phyloP scores from a whole-genome alignment of 2,113 vertebrate genomes.

The Actenoides lindsayi region DNA sequence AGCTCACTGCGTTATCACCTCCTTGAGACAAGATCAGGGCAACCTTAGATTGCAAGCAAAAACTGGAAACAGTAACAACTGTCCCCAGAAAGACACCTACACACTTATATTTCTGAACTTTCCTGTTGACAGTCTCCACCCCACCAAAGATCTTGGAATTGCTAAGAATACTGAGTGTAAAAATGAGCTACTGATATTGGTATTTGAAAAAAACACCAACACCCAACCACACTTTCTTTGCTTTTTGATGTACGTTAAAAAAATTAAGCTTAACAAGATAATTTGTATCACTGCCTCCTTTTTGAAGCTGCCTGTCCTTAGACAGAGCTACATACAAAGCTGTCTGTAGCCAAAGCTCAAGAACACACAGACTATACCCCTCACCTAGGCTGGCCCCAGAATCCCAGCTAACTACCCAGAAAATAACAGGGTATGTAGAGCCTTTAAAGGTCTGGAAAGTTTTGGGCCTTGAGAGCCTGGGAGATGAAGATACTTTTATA shows the following conservation, averaged over 20 bases:
- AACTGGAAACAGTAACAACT: neutral
- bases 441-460: neutral
- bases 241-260: neutral
- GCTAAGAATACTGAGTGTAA: neutral
- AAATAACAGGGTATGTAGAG: neutral
- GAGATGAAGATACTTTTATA: neutral
- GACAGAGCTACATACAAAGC: neutral
- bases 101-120: neutral
- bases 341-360: neutral
- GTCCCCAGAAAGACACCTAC: neutral
- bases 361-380: neutral
- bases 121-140: neutral
- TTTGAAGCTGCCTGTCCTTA: neutral
- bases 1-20: neutral
- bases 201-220: neutral
- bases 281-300: neutral
- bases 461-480: neutral
- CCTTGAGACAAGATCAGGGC: neutral
- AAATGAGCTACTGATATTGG: neutral
- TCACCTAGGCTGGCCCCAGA: neutral
- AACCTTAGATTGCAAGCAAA: neutral
- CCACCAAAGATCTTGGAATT: neutral
- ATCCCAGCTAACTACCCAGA: neutral
- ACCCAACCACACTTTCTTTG: neutral
- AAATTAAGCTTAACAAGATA: neutral